Evolutionary conservation across 2,888 invertebrate genomes (phyloP), one percentile per base, ranked within the genome.

Genomic region (Ennomos fuscantarius): DNA sequence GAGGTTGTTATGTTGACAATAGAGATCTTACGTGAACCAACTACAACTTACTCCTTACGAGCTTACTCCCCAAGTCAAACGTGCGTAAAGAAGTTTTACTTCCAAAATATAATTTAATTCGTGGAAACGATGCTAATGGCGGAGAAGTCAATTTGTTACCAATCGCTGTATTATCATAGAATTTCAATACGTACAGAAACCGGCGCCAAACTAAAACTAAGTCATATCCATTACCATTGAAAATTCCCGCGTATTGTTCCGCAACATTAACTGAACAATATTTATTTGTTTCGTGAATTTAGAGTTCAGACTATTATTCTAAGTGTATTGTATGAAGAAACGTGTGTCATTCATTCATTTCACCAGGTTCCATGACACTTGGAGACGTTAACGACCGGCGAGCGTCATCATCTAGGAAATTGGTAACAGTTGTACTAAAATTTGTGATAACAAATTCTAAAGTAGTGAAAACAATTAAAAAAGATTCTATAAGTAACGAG

Each of bases 311-410:
- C 32, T 50, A 46, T 50, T 56, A 49, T 55, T 49, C 49, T 55
- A 44, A 49, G 37, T 35, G 41, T 35, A 9, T 43, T 32, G 44
- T 37, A 12, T 42, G 37, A 31, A 15, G 33, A 36, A 32, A 42
- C 50, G 34, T 35, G 37, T 42, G 43, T 42, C 13, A 46, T 46
- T 59, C 54, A 60, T 51, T 47, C 51, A 55, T 49, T 39, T 37
- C 12, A 49, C 60, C 40, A 49, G 37, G 60, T 60, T 55, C 55
- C 31, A 53, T 52, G 60, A 60, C 60, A 49, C 49, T 46, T 31
- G 34, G 34, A 24, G 48, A 40, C 31, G 54, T 35, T 42, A 55
- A 55, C 53, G 55, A 55, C 52, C 49, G 11, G 33, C 44, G 31
- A 37, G 36, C 33, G 45, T 48, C 45, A 60, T 53, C 53, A 60